Evolutionary conservation across 2,113 vertebrate species (phyloP).

Genomic region (Cavia porcellus): DNA sequence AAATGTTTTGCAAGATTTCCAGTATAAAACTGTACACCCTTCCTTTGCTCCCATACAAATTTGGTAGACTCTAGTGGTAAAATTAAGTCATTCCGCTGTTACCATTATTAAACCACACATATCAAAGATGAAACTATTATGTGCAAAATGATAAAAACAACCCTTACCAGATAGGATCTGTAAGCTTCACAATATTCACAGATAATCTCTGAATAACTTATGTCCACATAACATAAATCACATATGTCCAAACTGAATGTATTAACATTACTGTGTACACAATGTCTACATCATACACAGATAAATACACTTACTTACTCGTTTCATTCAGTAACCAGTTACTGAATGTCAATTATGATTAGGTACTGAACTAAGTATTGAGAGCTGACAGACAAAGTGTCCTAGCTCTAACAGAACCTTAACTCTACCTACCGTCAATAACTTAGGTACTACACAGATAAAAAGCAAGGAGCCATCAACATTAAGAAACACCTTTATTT

Average conservation of each 20-base stretch:
- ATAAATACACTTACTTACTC: not conserved
- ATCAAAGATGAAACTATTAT: not conserved
- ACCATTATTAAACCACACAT: not conserved
- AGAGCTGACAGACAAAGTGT: not conserved
- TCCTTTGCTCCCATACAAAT: not conserved
- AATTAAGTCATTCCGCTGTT: conserved; percentile 20
- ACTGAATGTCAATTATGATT: not conserved
- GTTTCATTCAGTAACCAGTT: not conserved
- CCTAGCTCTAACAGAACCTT: not conserved
- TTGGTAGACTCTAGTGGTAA: not conserved
- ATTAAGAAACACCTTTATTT: conserved; percentile 29
- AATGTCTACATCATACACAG: not conserved
- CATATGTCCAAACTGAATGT: not conserved
- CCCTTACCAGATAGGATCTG: not conserved
- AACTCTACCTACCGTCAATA: conserved; percentile 18
- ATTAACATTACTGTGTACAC: not conserved
- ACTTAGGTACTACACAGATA: not conserved
- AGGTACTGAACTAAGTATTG: not conserved
- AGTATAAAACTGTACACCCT: not conserved
- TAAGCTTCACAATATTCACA: not conserved
- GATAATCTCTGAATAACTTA: not conserved
- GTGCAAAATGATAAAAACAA: conserved; percentile 25
- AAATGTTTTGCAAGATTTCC: conserved; percentile 29
- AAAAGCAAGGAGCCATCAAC: not conserved
- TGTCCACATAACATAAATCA: not conserved